phyloP scores from a whole-genome alignment of 1,140 invertebrate species.

The Drosophila pectinifera region DNA sequence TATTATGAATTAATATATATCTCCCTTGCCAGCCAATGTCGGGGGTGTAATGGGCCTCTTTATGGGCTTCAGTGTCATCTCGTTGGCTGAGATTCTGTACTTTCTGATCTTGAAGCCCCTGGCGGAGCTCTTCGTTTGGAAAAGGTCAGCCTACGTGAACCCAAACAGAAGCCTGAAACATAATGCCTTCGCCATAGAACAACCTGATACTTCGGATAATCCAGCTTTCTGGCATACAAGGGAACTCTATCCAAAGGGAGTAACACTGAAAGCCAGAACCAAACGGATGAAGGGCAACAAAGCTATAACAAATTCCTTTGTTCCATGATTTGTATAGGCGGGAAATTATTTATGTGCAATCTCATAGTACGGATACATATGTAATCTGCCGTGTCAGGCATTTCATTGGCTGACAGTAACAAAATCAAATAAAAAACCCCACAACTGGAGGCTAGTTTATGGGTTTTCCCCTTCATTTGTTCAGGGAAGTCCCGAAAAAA shows the following conservation, averaged over 20 bases:
- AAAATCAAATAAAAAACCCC: not conserved
- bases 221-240: constrained; percentile 45
- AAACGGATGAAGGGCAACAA: not conserved
- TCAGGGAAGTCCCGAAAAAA: constrained; percentile 1
- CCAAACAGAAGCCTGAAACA: constrained; percentile 3
- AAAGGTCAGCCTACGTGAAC: constrained; percentile 14
- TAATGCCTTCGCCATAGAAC: constrained; percentile 4
- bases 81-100: constrained; percentile 90
- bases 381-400: constrained; percentile 34
- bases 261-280: not conserved
- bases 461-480: constrained; percentile 11
- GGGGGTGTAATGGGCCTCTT: constrained; percentile 92
- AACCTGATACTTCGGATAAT: not conserved
- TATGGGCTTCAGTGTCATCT: constrained; percentile 92
- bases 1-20: too few species aligned
- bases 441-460: constrained; percentile 11
- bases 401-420: constrained; percentile 20
- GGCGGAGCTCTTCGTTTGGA: constrained; percentile 59
- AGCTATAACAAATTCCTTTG: constrained; percentile 3
- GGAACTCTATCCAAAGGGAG: constrained; percentile 67
- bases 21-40: constrained; percentile 90
- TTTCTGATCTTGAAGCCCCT: constrained; percentile 87
- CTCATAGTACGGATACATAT: constrained; percentile 5
- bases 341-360: constrained; percentile 26
- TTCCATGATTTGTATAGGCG: constrained; percentile 1